A percentile compares a stretch with the other conserved stretches of the same genome.
Conservation (phyloP, 2,113 vertebrate species). For the Actenoides hombroni region DNA sequence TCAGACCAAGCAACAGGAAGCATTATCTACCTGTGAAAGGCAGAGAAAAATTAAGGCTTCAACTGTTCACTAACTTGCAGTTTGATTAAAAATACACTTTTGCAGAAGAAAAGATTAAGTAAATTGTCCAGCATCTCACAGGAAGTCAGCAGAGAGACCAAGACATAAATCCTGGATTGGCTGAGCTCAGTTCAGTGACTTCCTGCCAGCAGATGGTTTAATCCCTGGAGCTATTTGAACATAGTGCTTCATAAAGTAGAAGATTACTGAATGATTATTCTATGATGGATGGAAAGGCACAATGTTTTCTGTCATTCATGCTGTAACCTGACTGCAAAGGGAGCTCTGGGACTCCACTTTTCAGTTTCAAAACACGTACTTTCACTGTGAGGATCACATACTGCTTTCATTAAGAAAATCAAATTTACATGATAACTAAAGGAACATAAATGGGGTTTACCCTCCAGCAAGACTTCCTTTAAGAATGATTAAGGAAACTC, state of each 20-base stretch:
- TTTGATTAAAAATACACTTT: conserved; percentile 12
- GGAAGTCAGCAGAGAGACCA: not conserved
- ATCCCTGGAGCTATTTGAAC: not conserved
- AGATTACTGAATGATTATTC: not conserved
- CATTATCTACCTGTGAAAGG: not conserved
- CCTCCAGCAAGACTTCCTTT: not conserved
- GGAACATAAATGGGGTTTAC: not conserved
- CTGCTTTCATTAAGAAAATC: not conserved
- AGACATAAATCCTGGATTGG: not conserved
- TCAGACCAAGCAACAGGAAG: not conserved
- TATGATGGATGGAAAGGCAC: not conserved
- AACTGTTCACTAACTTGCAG: not conserved
- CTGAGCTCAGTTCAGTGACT: not conserved
- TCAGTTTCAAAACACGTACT: not conserved
- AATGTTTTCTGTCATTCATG: not conserved
- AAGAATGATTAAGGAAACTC: not conserved
- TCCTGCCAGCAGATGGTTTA: not conserved
- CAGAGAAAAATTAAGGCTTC: not conserved
- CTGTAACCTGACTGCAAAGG: not conserved
- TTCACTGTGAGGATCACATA: not conserved
- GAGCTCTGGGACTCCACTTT: not conserved
- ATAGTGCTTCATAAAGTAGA: not conserved
- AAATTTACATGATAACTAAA: not conserved
- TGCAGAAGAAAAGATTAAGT: not conserved
- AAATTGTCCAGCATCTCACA: not conserved